These are phyloP conservation scores for Platysteira castanea DNA, from an alignment of 2,113 vertebrate species.

Conservation along the genomic window DNA sequence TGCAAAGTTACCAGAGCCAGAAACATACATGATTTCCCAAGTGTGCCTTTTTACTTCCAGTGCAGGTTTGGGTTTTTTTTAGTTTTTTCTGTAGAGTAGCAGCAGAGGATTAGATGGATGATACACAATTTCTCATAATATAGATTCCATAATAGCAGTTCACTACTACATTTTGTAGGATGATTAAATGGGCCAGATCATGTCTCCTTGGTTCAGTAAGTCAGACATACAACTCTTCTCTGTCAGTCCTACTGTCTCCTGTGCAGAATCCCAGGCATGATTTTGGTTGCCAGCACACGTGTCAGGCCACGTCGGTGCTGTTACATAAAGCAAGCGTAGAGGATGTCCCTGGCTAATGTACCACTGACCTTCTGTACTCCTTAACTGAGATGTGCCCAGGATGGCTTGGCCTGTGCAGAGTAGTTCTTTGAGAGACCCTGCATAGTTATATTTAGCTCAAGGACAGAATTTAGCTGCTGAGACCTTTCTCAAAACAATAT, in stretches of 20 bases:
- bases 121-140: background rate
- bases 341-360: background rate
- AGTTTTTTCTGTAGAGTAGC: background rate
- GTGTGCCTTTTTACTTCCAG: background rate
- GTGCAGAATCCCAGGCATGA: background rate
- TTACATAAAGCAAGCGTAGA: background rate
- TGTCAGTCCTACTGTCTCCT: background rate
- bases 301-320: background rate
- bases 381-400: background rate
- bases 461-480: background rate
- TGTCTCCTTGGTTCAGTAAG: background rate
- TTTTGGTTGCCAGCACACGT: background rate
- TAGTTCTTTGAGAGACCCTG: background rate
- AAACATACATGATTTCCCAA: background rate
- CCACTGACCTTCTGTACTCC: background rate
- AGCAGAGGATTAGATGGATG: background rate
- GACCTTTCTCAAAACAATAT: background rate
- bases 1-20: background rate
- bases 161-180: background rate
- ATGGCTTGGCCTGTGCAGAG: background rate
- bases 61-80: background rate
- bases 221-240: background rate
- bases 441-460: background rate
- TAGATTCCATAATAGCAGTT: background rate
- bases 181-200: background rate